Percentiles rank a stretch among this genome's conserved stretches.
Conservation (phyloP, 2,113 vertebrate species). For the Xerus inauris region DNA sequence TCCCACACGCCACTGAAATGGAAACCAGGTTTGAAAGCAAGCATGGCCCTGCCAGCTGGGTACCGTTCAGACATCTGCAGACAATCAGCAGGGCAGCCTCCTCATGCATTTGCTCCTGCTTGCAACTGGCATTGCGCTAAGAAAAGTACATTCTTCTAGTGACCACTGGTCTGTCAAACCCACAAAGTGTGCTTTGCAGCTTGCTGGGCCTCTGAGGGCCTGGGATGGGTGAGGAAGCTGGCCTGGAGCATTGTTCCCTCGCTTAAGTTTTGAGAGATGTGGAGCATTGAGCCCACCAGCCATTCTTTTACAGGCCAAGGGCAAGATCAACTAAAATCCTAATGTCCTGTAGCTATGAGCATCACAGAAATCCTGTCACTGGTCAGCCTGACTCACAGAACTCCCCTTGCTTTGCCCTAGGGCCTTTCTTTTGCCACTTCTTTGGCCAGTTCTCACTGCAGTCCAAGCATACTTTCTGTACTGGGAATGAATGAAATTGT, state of each 20-base stretch:
- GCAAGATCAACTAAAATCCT: not conserved
- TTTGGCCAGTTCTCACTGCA: not conserved
- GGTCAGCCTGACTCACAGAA: not conserved
- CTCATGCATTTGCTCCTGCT: not conserved
- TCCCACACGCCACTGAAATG: slow-evolving; percentile 50
- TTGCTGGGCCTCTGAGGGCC: not conserved
- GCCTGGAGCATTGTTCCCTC: not conserved
- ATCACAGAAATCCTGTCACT: not conserved
- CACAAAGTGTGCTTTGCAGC: not conserved
- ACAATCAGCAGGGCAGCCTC: slow-evolving; percentile 65
- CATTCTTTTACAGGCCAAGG: not conserved
- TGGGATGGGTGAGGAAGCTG: not conserved
- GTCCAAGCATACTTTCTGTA: not conserved
- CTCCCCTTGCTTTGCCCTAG: not conserved
- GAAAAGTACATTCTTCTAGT: slow-evolving; percentile 61
- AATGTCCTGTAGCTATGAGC: not conserved
- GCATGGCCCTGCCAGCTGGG: slow-evolving; percentile 54
- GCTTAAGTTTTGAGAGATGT: not conserved
- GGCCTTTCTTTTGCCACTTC: not conserved
- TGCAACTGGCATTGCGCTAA: slow-evolving; percentile 62
- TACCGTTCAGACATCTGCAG: slow-evolving; percentile 77
- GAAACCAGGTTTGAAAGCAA: slow-evolving; percentile 70
- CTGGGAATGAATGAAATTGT: not conserved
- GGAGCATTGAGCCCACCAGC: not conserved
- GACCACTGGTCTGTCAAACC: slow-evolving; percentile 26